Conservation (phyloP, 37 sponge, comb jelly and placozoan genomes). For the Haliclona indistincta region DNA sequence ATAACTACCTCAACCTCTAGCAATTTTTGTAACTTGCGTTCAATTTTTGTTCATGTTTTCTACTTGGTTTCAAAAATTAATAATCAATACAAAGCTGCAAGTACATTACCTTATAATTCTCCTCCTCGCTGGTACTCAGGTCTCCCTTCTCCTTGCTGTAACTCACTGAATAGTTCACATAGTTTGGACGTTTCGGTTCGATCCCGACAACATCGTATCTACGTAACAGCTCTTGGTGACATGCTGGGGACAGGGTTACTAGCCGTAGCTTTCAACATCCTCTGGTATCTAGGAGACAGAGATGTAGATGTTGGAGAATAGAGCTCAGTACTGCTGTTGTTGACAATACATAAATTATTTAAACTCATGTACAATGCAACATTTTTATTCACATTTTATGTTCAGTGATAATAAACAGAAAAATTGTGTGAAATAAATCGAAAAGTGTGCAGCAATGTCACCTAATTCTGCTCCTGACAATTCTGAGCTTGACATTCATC, state of each 20-base stretch:
- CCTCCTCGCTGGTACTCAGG: constrained; percentile 63
- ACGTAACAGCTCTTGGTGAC: constrained; percentile 96
- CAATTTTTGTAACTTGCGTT: too few relatives aligned
- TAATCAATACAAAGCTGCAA: not conserved
- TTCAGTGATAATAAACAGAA: too few relatives aligned
- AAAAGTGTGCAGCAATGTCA: too few relatives aligned
- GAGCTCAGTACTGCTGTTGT: not conserved
- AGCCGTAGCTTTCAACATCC: constrained; percentile 58
- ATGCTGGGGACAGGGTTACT: constrained; percentile 91
- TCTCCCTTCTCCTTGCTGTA: constrained; percentile 59
- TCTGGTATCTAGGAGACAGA: constrained; percentile 75
- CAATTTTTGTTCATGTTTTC: not conserved
- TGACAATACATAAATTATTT: not conserved
- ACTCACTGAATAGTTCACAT: constrained; percentile 90
- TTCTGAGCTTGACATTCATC: too few relatives aligned
- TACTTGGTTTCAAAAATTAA: not conserved
- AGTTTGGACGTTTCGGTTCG: constrained; percentile 67
- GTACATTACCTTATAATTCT: not conserved
- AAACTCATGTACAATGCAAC: not conserved
- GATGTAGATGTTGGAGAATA: constrained; percentile 83
- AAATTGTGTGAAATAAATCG: too few relatives aligned
- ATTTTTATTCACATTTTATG: too few relatives aligned
- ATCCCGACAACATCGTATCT: constrained; percentile 96
- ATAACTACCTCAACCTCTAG: too few relatives aligned
- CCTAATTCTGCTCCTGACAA: too few relatives aligned